Evolutionary conservation across 2,113 vertebrate species (phyloP), one percentile per base, ranked within the genome.

Genomic region (Semnopithecus entellus): DNA sequence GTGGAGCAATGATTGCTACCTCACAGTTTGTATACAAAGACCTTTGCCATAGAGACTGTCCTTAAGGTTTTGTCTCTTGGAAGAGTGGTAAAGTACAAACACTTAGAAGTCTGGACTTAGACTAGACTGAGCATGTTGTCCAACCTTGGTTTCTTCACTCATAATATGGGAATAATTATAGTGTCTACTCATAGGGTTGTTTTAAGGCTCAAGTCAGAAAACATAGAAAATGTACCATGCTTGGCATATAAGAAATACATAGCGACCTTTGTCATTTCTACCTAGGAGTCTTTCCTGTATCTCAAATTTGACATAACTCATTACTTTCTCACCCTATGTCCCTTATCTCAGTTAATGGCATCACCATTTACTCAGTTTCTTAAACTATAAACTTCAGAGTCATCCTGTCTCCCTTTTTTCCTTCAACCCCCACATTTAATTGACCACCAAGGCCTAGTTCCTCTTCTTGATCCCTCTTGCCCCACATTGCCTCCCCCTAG

Each of bases 131-230:
- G 25, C 20, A n/a, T 61, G 17, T 82, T 10, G 64, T 30, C 82
- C 81, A 25, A 81, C n/a, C n/a, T 92, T 92, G n/a, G 59, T 94
- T 92, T 92, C 43, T 72, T 94, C 83, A 91, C 93, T 57, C 61
- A 84, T 66, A 83, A 66, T 93, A 93, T 93, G 57, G 66, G 32
- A 82, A 20, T 80, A 90, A 94, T 40, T 45, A 81, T 38, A 76
- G 9, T 73, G 35, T 85, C 55, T 90, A 55, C 32, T 95, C n/a
- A n/a, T 50, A 76, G 35, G 6, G 6, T 48, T 87, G 6, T 64
- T 76, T 84, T 73, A 73, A 80, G n/a, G n/a, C 73, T 78, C 59
- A 61, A 27, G 40, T 88, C 78, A n/a, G 76, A 48, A 82, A 82
- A 72, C 9, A 92, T 43, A 23, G 12, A 86, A 66, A 64, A 59